phyloP scores from a whole-genome alignment of 2,888 invertebrate species.

The Drosophila macrospina region DNA sequence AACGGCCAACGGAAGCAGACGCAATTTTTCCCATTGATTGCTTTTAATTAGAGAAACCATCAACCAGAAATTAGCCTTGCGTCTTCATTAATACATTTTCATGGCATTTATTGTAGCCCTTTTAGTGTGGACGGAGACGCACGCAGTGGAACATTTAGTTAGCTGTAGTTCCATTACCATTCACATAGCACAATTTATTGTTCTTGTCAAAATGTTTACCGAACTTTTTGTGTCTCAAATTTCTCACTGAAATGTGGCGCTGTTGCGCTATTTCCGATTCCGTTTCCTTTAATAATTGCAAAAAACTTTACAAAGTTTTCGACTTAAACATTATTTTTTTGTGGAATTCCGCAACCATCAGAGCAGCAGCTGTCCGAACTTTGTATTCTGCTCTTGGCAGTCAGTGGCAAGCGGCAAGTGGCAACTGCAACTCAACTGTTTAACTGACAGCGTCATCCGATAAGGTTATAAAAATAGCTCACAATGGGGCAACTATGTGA shows the following conservation, averaged over 20 bases:
- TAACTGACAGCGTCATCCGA: slow-evolving; percentile 40
- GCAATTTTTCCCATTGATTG: slow-evolving; percentile 78
- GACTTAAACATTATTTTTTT: neutral
- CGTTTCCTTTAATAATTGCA: slow-evolving; percentile 51
- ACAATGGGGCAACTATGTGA: slow-evolving; percentile 36
- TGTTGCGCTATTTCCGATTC: slow-evolving; percentile 50
- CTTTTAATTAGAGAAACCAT: slow-evolving; percentile 79
- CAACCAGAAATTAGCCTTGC: slow-evolving; percentile 74
- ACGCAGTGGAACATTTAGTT: neutral
- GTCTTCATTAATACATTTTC: slow-evolving; percentile 76
- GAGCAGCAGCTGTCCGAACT: slow-evolving; percentile 47
- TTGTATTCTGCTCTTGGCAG: slow-evolving; percentile 29
- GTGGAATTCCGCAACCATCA: slow-evolving; percentile 1
- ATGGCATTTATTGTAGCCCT: slow-evolving; percentile 61
- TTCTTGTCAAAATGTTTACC: slow-evolving; percentile 45
- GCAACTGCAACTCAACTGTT: slow-evolving; percentile 46
- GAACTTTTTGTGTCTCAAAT: slow-evolving; percentile 20
- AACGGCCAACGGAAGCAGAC: slow-evolving; percentile 56
- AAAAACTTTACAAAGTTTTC: slow-evolving; percentile 38
- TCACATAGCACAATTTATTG: slow-evolving; percentile 53
- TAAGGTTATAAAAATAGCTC: slow-evolving; percentile 46
- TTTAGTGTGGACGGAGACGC: no score
- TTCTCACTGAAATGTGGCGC: slow-evolving; percentile 44
- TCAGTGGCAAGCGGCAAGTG: slow-evolving; percentile 27
- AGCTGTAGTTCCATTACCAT: slow-evolving; percentile 6